Evolutionary conservation across 2,797 vertebrate genomes (phyloP).

Genomic region (Meriones psammophilus): DNA sequence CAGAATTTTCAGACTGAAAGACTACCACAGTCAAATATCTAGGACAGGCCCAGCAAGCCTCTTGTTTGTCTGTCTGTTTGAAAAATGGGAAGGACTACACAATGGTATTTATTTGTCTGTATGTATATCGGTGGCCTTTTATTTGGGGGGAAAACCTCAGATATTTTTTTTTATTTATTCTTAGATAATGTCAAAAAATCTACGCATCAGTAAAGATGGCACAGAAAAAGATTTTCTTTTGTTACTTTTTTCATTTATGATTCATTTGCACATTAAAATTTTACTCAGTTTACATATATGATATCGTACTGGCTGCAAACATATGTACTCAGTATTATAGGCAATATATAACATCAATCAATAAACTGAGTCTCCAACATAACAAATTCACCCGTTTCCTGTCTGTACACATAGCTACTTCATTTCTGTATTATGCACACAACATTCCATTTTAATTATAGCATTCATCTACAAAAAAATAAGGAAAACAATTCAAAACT

Average conservation of each 20-base stretch:
- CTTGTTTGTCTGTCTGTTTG: not conserved
- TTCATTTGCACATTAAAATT: constrained; percentile 55
- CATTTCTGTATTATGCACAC: constrained; percentile 77
- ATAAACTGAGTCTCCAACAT: constrained; percentile 60
- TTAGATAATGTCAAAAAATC: constrained; percentile 55
- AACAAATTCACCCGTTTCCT: constrained; percentile 61
- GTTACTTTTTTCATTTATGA: constrained; percentile 43
- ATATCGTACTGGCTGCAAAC: constrained; percentile 42
- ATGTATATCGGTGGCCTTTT: not conserved
- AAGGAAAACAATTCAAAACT: constrained; percentile 80
- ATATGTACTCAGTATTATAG: constrained; percentile 39
- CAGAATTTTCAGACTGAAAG: constrained; percentile 36
- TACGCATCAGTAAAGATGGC: constrained; percentile 31
- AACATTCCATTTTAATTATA: constrained; percentile 80
- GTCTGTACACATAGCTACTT: constrained; percentile 57
- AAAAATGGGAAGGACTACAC: constrained; percentile 37
- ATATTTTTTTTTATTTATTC: constrained; percentile 32
- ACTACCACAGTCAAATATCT: constrained; percentile 24
- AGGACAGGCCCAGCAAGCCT: not conserved
- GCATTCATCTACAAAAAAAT: constrained; percentile 77
- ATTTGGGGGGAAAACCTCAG: constrained; percentile 40
- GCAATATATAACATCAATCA: constrained; percentile 49
- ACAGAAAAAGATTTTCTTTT: constrained; percentile 45
- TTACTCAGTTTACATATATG: constrained; percentile 49
- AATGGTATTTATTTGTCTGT: constrained; percentile 41